phyloP scores from a whole-genome alignment of 2,888 invertebrate genomes.

The Zaprionus obscuricornis region DNA sequence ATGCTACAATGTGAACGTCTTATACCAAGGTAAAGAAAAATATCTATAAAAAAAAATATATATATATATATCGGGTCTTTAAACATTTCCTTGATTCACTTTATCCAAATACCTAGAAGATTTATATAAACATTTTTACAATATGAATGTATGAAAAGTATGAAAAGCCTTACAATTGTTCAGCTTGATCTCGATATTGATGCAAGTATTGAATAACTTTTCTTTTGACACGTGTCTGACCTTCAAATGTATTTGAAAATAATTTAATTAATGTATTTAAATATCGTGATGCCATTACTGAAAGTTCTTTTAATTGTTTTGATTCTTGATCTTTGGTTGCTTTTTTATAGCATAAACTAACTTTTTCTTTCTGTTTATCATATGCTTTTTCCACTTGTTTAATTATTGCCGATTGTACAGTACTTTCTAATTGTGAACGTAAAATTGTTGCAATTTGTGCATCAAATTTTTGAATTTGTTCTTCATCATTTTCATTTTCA shows the following conservation, averaged over 20 bases:
- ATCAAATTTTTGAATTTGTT: conserved; percentile 48
- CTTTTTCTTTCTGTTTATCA: conserved; percentile 44
- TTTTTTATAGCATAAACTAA: conserved; percentile 52
- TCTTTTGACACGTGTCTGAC: no score
- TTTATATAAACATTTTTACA: no score
- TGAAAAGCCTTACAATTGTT: no score
- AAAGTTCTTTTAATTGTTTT: conserved; percentile 57
- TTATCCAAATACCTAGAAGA: no score
- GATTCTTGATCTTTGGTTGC: conserved; percentile 46
- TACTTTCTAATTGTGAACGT: conserved; percentile 30
- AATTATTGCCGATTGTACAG: conserved; percentile 27
- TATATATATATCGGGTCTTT: no score
- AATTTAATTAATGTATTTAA: conserved; percentile 62
- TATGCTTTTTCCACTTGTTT: conserved; percentile 45
- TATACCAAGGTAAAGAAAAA: conserved; percentile 65
- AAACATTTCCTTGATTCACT: conserved; percentile 43
- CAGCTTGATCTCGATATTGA: no score
- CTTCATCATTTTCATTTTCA: conserved; percentile 31
- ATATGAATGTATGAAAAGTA: no score
- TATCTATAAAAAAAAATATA: conserved; percentile 15
- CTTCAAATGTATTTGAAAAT: no score
- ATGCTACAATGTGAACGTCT: conserved; percentile 71
- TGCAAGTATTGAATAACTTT: no score
- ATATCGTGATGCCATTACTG: conserved; percentile 58
- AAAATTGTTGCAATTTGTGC: conserved; percentile 46